These are phyloP conservation scores for Cottus gobio DNA, from an alignment of 2,113 vertebrate genomes.

Conservation along the genomic window DNA sequence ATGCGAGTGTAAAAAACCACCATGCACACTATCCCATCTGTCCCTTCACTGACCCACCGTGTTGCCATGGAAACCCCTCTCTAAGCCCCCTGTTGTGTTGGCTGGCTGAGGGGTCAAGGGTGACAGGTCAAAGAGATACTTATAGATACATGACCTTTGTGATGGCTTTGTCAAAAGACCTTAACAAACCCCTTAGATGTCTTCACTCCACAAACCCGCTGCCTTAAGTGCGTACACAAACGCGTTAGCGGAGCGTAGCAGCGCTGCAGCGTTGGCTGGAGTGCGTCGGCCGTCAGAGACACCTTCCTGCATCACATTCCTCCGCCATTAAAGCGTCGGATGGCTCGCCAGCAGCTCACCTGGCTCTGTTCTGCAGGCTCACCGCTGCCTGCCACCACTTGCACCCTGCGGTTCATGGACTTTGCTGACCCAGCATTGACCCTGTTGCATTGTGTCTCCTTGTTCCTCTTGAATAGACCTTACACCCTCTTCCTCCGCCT, in stretches of 20 bases:
- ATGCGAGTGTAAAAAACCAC: conserved; percentile 1
- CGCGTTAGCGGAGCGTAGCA: neutral
- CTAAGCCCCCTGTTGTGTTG: conserved; percentile 69
- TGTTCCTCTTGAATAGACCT: conserved; percentile 85
- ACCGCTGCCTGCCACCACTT: conserved; percentile 51
- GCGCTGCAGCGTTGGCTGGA: neutral
- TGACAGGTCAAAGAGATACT: conserved; percentile 72
- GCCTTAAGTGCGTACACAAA: conserved; percentile 4
- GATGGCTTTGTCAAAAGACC: conserved; percentile 53
- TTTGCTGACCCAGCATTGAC: conserved; percentile 90
- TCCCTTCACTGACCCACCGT: conserved; percentile 70
- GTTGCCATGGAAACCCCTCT: conserved; percentile 74
- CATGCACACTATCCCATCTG: conserved; percentile 30
- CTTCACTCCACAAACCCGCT: conserved; percentile 38
- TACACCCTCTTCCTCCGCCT: conserved; percentile 75
- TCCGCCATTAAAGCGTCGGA: conserved; percentile 25
- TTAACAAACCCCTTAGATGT: conserved; percentile 48
- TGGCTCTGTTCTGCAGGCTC: conserved; percentile 29
- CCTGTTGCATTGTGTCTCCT: conserved; percentile 83
- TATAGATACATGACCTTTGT: conserved; percentile 58
- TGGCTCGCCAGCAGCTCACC: conserved; percentile 49
- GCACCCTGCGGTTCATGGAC: conserved; percentile 85
- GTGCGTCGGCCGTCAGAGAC: neutral
- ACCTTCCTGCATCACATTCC: conserved; percentile 28
- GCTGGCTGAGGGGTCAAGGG: conserved; percentile 68